Conservation (phyloP, 2,113 vertebrate genomes). For the Pollachius pollachius region DNA sequence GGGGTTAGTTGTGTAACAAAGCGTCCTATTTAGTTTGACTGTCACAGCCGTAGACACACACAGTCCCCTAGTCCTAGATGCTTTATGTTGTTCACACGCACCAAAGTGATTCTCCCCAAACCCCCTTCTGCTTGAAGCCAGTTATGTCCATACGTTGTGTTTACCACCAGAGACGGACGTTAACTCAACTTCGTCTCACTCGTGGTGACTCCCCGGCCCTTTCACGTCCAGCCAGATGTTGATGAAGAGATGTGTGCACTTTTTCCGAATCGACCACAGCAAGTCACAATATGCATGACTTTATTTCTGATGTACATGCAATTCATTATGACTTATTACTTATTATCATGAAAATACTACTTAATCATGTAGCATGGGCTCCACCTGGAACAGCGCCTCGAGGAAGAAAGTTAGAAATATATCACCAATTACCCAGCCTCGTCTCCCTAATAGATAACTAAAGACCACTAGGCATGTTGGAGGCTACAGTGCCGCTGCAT, state of each 20-base stretch:
- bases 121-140: no score
- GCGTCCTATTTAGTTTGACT: conserved; percentile 71
- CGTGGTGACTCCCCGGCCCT: no score
- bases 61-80: no score
- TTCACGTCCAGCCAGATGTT: no score
- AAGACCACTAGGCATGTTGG: background rate
- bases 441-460: conserved; percentile 5
- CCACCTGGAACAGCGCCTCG: no score
- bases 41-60: conserved; percentile 36
- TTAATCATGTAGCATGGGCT: background rate
- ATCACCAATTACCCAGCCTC: conserved; percentile 1
- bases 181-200: background rate
- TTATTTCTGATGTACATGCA: background rate
- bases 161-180: background rate
- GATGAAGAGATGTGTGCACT: no score
- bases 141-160: conserved; percentile 15
- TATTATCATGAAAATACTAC: no score
- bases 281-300: background rate
- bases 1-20: conserved; percentile 73
- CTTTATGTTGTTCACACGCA: conserved; percentile 22
- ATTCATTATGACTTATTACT: conserved; percentile 1
- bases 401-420: background rate
- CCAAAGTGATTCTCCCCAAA: background rate
- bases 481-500: conserved; percentile 29
- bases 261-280: no score